Conservation (phyloP, 1,140 invertebrate genomes). For the Drosophila sturtevanti region DNA sequence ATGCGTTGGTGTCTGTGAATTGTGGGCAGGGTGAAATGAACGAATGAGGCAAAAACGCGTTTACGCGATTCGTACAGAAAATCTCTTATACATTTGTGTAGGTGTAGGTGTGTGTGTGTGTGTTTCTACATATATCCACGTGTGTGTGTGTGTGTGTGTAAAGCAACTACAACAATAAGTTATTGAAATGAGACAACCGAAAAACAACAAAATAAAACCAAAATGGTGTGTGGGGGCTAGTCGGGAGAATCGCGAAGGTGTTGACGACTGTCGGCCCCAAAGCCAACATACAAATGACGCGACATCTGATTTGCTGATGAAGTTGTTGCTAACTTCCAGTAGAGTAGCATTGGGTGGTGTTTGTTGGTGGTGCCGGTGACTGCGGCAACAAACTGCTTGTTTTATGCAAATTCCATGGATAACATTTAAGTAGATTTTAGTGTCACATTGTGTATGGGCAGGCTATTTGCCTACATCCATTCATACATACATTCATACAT, state of each 20-base stretch:
- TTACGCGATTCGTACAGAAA: constrained; percentile 83
- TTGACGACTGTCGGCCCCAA: constrained; percentile 25
- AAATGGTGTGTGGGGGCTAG: constrained; percentile 76
- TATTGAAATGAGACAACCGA: constrained; percentile 73
- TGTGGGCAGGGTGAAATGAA: constrained; percentile 82
- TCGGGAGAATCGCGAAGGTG: constrained; percentile 3
- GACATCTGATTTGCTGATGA: constrained; percentile 66
- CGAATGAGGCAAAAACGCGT: constrained; percentile 79
- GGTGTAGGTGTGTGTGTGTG: constrained; percentile 20
- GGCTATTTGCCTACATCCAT: not conserved
- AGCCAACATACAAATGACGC: constrained; percentile 48
- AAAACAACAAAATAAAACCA: constrained; percentile 58
- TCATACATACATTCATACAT: too few species aligned
- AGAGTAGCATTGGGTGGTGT: not conserved
- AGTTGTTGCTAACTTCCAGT: constrained; percentile 45
- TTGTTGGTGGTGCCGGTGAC: not conserved
- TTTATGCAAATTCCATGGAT: constrained; percentile 47
- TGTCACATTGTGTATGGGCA: constrained; percentile 26
- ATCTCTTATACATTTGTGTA: constrained; percentile 38
- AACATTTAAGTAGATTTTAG: constrained; percentile 51
- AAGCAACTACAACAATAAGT: constrained; percentile 69
- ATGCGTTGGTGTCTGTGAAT: constrained; percentile 64
- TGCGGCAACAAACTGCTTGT: constrained; percentile 31
- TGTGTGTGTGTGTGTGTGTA: constrained; percentile 34
- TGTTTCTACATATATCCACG: constrained; percentile 2